Evolutionary conservation across 1,140 invertebrate species (phyloP).

Genomic region (Bathynomus jamesi): DNA sequence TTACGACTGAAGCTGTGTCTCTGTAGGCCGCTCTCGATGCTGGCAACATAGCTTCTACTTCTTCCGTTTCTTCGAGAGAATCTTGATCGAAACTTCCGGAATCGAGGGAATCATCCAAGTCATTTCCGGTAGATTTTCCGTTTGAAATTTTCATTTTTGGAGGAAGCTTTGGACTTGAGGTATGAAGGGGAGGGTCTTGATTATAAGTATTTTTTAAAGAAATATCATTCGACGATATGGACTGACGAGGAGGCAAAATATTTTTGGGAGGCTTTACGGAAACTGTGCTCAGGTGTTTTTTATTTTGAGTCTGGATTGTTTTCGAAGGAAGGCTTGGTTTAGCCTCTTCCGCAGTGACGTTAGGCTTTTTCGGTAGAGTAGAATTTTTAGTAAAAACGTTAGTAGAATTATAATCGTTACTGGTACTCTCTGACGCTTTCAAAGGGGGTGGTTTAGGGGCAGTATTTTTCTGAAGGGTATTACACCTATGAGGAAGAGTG

Average conservation of each 20-base stretch:
- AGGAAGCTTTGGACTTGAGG: conserved; percentile 32
- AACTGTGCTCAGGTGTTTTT: conserved; percentile 11
- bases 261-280: background rate
- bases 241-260: background rate
- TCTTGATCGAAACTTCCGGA: conserved; percentile 40
- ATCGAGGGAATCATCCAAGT: conserved; percentile 37
- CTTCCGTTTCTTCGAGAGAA: conserved; percentile 38
- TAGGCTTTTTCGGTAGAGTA: background rate
- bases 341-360: conserved; percentile 10
- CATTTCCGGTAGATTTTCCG: conserved; percentile 25
- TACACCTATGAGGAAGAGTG: conserved; percentile 5
- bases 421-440: background rate
- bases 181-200: conserved; percentile 29
- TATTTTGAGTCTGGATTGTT: conserved; percentile 21
- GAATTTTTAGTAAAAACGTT: background rate
- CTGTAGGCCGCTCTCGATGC: conserved; percentile 34
- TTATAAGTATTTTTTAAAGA: background rate
- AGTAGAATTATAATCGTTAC: too few species aligned
- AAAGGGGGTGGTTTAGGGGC: background rate
- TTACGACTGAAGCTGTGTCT: conserved; percentile 21
- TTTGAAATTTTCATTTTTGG: conserved; percentile 27
- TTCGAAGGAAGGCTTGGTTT: conserved; percentile 22
- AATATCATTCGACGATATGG: background rate
- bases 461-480: background rate
- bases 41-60: conserved; percentile 35